Evolutionary conservation across 2,888 invertebrate genomes (phyloP).

Genomic region (Leucophenga montana): DNA sequence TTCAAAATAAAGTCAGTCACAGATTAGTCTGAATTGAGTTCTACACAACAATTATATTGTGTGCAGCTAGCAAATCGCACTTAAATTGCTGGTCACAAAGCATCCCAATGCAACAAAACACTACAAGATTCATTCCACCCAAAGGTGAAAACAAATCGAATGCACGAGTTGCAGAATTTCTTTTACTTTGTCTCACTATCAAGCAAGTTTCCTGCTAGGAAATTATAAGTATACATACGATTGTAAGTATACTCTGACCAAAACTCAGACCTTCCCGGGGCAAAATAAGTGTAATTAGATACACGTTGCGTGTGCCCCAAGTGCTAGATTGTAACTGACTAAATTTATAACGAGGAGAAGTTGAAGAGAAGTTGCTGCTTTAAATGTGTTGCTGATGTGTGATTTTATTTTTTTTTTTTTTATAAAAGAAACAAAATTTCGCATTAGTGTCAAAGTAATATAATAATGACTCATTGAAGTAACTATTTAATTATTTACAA

Average conservation of each 20-base stretch:
- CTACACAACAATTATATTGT: conserved; percentile 63
- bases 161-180: conserved; percentile 63
- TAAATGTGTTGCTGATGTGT: too few relatives aligned
- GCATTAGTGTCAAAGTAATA: too few relatives aligned
- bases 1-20: conserved; percentile 67
- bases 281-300: conserved; percentile 70
- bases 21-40: conserved; percentile 75
- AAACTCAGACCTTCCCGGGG: conserved; percentile 75
- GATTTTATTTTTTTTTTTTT: too few relatives aligned
- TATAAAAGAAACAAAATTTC: too few relatives aligned
- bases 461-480: too few relatives aligned
- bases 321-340: conserved; percentile 69
- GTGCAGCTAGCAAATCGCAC: conserved; percentile 74
- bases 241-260: conserved; percentile 64
- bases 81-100: conserved; percentile 73
- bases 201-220: conserved; percentile 74
- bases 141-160: too few relatives aligned
- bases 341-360: too few relatives aligned
- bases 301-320: conserved; percentile 73
- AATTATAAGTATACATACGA: conserved; percentile 65
- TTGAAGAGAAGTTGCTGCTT: too few relatives aligned
- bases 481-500: too few relatives aligned
- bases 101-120: conserved; percentile 69
- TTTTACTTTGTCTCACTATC: conserved; percentile 73
- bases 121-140: too few relatives aligned